These are phyloP conservation scores for Falcunculus frontatus DNA, from an alignment of 2,113 vertebrate genomes.

Conservation along the genomic window DNA sequence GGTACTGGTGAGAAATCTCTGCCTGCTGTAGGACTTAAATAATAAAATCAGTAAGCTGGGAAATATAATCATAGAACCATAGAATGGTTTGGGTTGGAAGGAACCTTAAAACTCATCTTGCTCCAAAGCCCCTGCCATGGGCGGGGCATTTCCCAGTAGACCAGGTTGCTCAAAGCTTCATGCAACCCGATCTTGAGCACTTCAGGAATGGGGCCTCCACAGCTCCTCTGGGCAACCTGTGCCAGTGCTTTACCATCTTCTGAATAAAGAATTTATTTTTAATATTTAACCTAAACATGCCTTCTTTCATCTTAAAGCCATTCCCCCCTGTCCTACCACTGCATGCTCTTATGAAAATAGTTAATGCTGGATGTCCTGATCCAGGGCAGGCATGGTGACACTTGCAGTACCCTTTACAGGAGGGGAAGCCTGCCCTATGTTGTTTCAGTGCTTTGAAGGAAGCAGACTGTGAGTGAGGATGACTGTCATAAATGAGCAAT, in stretches of 20 bases:
- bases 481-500: background rate
- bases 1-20: background rate
- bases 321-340: background rate
- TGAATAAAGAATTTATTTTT: background rate
- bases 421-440: fast-evolving
- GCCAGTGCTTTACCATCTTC: background rate
- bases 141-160: background rate
- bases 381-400: background rate
- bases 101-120: background rate
- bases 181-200: background rate
- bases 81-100: background rate
- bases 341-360: background rate
- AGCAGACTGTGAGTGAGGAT: background rate
- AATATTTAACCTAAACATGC: background rate
- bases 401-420: background rate
- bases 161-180: background rate
- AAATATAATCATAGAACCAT: background rate
- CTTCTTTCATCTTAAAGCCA: background rate
- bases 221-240: background rate
- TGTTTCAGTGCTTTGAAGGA: background rate
- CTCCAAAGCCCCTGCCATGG: background rate
- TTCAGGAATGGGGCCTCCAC: background rate
- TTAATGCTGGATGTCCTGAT: background rate
- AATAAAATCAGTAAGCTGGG: background rate
- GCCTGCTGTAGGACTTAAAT: background rate